Evolutionary conservation across 2,888 invertebrate species (phyloP).

Genomic region (Linnaemya tessellans): DNA sequence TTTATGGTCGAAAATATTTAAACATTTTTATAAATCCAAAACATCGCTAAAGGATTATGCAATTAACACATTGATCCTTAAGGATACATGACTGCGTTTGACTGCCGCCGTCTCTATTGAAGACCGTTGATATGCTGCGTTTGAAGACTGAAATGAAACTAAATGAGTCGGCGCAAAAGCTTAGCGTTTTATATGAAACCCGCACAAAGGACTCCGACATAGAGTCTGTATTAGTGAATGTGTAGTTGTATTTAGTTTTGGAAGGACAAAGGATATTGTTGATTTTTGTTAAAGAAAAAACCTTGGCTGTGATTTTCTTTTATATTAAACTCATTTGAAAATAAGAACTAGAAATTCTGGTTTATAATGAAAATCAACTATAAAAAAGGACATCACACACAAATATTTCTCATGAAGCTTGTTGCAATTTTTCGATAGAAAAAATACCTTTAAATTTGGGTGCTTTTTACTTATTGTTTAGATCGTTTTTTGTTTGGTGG

Average conservation of each 20-base stretch:
- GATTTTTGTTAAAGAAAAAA: conserved; percentile 15
- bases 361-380: not conserved
- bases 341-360: conserved; percentile 60
- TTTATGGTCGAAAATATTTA: conserved; percentile 13
- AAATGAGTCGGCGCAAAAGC: conserved; percentile 80
- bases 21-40: conserved; percentile 48
- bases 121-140: conserved; percentile 77
- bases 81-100: conserved; percentile 56
- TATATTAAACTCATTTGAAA: conserved; percentile 15
- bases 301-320: conserved; percentile 27
- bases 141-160: conserved; percentile 82
- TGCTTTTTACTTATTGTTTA: conserved; percentile 54
- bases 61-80: conserved; percentile 46
- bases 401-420: conserved; percentile 74
- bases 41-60: conserved; percentile 43
- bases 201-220: conserved; percentile 29
- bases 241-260: conserved; percentile 29
- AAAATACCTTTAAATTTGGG: conserved; percentile 48
- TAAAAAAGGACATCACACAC: conserved; percentile 52
- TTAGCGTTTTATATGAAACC: conserved; percentile 76
- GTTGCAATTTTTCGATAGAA: conserved; percentile 75
- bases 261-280: conserved; percentile 74
- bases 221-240: conserved; percentile 70
- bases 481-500: conserved; percentile 67
- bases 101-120: conserved; percentile 30